A percentile compares a stretch with the other conserved stretches of the same genome.
These are phyloP conservation scores for Daphoenositta chrysoptera DNA, from an alignment of 2,113 vertebrate genomes.

Conservation along the genomic window DNA sequence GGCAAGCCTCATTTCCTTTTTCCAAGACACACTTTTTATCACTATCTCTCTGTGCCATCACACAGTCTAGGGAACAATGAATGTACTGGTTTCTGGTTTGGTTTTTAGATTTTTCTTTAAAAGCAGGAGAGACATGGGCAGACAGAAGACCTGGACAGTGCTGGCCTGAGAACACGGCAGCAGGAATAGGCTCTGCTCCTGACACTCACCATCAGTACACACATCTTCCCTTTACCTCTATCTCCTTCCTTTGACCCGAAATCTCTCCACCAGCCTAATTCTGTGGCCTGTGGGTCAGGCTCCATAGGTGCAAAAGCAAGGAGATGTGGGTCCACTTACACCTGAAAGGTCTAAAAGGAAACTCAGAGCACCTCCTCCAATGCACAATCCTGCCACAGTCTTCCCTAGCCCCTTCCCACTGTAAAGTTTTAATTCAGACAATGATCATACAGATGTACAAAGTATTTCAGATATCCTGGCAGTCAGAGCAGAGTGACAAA, in stretches of 20 bases:
- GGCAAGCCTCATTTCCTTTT: neutral
- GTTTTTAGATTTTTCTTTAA: neutral
- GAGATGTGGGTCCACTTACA: neutral
- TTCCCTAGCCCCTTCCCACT: neutral
- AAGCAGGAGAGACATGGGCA: neutral
- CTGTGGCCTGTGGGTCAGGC: neutral
- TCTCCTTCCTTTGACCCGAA: neutral
- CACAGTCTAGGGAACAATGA: neutral
- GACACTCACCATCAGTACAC: neutral
- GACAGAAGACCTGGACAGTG: accelerated
- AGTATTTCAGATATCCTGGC: neutral
- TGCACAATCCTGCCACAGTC: neutral
- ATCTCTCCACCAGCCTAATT: neutral
- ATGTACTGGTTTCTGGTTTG: neutral
- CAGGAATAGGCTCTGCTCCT: neutral
- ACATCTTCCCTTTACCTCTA: neutral
- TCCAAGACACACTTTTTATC: neutral
- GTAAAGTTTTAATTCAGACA: neutral
- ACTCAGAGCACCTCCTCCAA: neutral
- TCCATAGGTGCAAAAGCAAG: neutral
- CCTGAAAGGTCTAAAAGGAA: neutral
- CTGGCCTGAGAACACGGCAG: neutral
- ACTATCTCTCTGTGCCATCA: neutral
- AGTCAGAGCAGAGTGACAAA: neutral
- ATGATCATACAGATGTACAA: neutral